These are phyloP conservation scores for Hermaeophaga mercurialis DNA, from an alignment of 2,888 invertebrate species.

Conservation along the genomic window DNA sequence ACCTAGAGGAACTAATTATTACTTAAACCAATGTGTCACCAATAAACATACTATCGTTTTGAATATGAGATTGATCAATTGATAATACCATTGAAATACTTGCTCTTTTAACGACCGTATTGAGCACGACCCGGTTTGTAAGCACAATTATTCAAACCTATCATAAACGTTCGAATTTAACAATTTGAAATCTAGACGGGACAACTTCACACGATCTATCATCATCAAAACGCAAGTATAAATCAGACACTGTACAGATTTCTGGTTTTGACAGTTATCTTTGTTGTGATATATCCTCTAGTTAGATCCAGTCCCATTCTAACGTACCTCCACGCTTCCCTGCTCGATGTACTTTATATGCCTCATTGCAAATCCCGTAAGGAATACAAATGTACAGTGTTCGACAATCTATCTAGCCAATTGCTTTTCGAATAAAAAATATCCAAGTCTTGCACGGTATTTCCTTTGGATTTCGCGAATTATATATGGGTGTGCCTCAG, in stretches of 20 bases:
- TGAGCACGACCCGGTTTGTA: not conserved
- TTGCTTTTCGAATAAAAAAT: too few species aligned
- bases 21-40: too few species aligned
- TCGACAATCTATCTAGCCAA: too few species aligned
- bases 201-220: conserved; percentile 25
- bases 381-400: not conserved
- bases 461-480: too few species aligned
- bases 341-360: not conserved
- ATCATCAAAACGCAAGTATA: conserved; percentile 27
- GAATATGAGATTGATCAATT: too few species aligned
- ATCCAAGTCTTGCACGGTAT: too few species aligned
- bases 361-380: not conserved
- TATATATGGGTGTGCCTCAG: too few species aligned
- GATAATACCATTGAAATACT: conserved; percentile 1
- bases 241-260: conserved; percentile 23
- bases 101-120: conserved; percentile 4
- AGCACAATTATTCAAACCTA: conserved; percentile 21
- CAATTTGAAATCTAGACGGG: conserved; percentile 19
- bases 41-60: too few species aligned
- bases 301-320: conserved; percentile 5
- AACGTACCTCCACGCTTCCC: not conserved
- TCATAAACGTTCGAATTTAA: conserved; percentile 17
- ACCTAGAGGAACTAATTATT: too few species aligned
- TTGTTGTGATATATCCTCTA: conserved; percentile 22
- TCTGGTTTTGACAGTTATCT: conserved; percentile 31